phyloP scores from a whole-genome alignment of 2,888 invertebrate species.

The Coelopa pilipes region DNA sequence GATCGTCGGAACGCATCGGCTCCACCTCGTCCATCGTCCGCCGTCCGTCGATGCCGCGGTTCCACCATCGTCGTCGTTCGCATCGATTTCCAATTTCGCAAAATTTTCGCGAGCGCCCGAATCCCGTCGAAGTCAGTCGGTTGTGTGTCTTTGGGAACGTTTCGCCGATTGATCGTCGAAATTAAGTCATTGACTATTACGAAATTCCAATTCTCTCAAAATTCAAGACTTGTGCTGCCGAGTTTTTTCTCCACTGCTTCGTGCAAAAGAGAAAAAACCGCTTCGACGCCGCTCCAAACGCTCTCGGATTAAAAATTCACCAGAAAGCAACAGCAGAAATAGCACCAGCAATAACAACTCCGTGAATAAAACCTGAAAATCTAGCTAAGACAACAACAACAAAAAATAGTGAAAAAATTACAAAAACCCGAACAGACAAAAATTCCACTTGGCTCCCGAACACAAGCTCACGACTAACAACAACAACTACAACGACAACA shows the following conservation, averaged over 20 bases:
- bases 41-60: too few relatives aligned
- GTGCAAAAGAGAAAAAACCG: background rate
- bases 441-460: slow-evolving; percentile 35
- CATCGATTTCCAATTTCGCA: too few relatives aligned
- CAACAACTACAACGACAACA: slow-evolving; percentile 17
- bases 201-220: too few relatives aligned
- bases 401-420: slow-evolving; percentile 19
- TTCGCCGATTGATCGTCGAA: background rate
- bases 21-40: too few relatives aligned
- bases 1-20: too few relatives aligned
- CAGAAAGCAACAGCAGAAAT: slow-evolving; percentile 20
- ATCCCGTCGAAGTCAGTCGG: too few relatives aligned
- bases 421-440: slow-evolving; percentile 31
- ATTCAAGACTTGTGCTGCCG: background rate
- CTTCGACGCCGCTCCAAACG: background rate
- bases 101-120: too few relatives aligned
- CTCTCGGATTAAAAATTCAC: slow-evolving; percentile 28
- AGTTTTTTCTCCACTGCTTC: background rate
- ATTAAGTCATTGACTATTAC: too few relatives aligned
- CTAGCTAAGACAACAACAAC: slow-evolving; percentile 10
- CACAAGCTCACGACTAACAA: slow-evolving; percentile 3
- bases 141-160: background rate
- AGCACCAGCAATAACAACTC: slow-evolving; percentile 20
- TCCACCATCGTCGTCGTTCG: too few relatives aligned
- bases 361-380: slow-evolving; percentile 34